phyloP scores from a whole-genome alignment of 2,888 invertebrate genomes.

The Lydus trimaculatus region DNA sequence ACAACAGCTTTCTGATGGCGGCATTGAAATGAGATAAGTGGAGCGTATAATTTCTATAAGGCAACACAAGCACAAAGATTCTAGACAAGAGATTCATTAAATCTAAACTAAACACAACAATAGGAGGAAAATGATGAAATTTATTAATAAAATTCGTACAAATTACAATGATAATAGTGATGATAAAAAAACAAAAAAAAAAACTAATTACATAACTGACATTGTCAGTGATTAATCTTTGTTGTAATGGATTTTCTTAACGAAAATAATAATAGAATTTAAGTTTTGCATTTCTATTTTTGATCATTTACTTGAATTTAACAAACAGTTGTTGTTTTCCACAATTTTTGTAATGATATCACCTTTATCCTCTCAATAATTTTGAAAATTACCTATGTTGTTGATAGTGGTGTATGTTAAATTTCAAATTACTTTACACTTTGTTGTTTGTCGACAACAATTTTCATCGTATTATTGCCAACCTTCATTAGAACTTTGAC shows the following conservation, averaged over 20 bases:
- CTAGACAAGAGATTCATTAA: neutral
- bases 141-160: neutral
- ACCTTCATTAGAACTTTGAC: conserved; percentile 28
- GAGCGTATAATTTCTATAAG: neutral
- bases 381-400: neutral
- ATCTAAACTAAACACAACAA: neutral
- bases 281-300: neutral
- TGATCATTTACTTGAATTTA: neutral
- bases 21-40: conserved; percentile 2
- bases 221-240: conserved; percentile 3
- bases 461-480: conserved; percentile 16
- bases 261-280: neutral
- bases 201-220: neutral
- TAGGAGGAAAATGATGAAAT: neutral
- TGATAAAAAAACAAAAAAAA: neutral
- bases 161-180: neutral
- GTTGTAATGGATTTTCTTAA: neutral
- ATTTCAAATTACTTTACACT: conserved; percentile 14
- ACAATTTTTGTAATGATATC: neutral
- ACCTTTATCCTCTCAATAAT: neutral
- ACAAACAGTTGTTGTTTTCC: neutral
- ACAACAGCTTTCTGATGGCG: neutral
- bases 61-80: neutral
- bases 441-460: conserved; percentile 24
- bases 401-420: conserved; percentile 3